Evolutionary conservation across 2,797 vertebrate genomes (phyloP).

Genomic region (Poeciliopsis presidionis): DNA sequence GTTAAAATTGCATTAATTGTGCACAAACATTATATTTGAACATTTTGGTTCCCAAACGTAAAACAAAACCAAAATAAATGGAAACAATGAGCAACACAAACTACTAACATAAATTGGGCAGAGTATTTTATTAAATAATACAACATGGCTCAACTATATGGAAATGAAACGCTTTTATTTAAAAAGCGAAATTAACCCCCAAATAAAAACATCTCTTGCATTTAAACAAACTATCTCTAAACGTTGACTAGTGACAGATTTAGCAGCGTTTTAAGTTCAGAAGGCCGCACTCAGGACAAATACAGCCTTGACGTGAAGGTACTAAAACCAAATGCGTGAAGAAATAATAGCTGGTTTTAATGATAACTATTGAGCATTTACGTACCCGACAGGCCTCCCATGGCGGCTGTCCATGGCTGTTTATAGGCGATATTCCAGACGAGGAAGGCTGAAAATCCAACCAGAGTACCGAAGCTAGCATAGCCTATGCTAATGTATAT

Average conservation of each 20-base stretch:
- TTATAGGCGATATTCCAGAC: slow-evolving; percentile 87
- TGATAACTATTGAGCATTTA: background rate
- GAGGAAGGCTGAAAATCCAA: slow-evolving; percentile 88
- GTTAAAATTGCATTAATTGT: background rate
- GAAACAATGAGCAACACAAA: background rate
- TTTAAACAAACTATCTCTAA: background rate
- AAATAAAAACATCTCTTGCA: background rate
- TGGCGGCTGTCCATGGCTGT: slow-evolving; percentile 89
- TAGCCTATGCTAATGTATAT: slow-evolving; percentile 84
- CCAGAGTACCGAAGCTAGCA: slow-evolving; percentile 80
- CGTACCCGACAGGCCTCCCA: slow-evolving; percentile 92
- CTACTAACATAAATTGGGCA: background rate
- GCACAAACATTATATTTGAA: too few species aligned
- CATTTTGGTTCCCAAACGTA: background rate
- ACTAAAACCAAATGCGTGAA: rapidly evolving
- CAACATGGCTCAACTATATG: background rate
- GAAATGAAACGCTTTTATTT: background rate
- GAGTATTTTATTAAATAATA: background rate
- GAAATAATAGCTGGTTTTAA: background rate
- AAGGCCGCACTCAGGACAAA: slow-evolving; percentile 16
- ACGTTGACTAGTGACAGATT: background rate
- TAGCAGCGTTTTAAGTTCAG: background rate
- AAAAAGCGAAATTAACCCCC: background rate
- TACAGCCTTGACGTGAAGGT: background rate
- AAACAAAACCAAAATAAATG: background rate